Evolutionary conservation across 2,113 vertebrate genomes (phyloP).

Genomic region (Bambusicola thoracicus): DNA sequence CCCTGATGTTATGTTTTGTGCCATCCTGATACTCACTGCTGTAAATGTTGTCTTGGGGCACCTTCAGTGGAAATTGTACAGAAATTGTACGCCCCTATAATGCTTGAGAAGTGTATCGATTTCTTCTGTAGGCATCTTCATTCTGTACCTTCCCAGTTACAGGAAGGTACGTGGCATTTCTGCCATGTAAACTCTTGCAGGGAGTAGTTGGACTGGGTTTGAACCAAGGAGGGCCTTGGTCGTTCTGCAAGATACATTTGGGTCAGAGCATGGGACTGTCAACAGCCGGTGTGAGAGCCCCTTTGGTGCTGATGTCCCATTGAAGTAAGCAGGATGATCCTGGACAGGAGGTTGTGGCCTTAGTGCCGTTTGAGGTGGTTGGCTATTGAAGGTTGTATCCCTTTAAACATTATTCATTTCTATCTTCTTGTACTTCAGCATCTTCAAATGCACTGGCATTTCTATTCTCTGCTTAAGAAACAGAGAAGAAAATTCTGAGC

Average conservation of each 20-base stretch:
- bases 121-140: not conserved
- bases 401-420: not conserved
- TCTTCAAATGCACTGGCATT: not conserved
- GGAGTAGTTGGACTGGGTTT: not conserved
- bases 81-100: not conserved
- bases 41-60: not conserved
- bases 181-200: not conserved
- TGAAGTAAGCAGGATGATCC: not conserved
- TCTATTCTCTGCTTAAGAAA: not conserved
- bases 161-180: not conserved
- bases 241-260: fast-evolving
- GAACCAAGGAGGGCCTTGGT: not conserved
- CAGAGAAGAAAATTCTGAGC: not conserved
- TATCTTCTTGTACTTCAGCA: not conserved
- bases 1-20: not conserved
- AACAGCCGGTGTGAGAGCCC: not conserved
- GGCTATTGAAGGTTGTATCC: not conserved
- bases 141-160: not conserved
- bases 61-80: not conserved
- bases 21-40: not conserved
- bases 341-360: not conserved
- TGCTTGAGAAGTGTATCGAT: not conserved
- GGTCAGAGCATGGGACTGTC: not conserved
- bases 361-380: not conserved
- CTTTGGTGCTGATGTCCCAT: not conserved